phyloP scores from a whole-genome alignment of 2,113 vertebrate species.

The Cyrtonyx montezumae region DNA sequence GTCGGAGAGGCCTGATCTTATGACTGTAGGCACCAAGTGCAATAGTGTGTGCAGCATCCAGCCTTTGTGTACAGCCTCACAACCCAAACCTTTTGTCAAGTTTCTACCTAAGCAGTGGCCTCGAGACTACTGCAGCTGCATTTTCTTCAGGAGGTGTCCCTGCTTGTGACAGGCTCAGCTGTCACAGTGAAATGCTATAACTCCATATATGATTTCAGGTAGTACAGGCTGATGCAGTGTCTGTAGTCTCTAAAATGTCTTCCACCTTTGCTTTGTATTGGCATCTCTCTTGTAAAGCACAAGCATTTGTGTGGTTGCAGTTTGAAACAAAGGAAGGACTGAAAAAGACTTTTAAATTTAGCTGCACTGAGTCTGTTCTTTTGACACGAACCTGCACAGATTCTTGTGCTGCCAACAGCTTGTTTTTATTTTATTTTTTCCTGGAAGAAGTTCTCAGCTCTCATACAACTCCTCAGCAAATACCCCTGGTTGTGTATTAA shows the following conservation, averaged over 20 bases:
- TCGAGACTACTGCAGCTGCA: not conserved
- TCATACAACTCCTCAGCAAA: not conserved
- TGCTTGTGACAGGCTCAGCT: not conserved
- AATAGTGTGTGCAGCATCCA: not conserved
- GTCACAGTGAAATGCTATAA: not conserved
- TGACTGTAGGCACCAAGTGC: accelerated
- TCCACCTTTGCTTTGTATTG: not conserved
- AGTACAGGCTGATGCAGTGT: not conserved
- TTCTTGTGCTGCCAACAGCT: not conserved
- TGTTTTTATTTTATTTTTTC: not conserved
- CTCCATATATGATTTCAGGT: not conserved
- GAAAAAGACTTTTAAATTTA: not conserved
- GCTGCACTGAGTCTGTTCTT: not conserved
- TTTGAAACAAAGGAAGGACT: not conserved
- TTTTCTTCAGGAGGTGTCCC: not conserved
- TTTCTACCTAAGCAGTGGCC: not conserved
- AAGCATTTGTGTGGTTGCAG: not conserved
- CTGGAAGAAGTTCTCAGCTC: not conserved
- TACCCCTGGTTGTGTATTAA: not conserved
- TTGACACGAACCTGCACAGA: not conserved
- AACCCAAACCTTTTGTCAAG: not conserved
- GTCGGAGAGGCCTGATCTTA: not conserved
- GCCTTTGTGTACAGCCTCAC: not conserved
- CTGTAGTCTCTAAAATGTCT: not conserved
- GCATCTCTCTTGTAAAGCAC: not conserved